These are phyloP conservation scores for Cephus cinctus DNA, from an alignment of 1,140 invertebrate species.

Conservation along the genomic window DNA sequence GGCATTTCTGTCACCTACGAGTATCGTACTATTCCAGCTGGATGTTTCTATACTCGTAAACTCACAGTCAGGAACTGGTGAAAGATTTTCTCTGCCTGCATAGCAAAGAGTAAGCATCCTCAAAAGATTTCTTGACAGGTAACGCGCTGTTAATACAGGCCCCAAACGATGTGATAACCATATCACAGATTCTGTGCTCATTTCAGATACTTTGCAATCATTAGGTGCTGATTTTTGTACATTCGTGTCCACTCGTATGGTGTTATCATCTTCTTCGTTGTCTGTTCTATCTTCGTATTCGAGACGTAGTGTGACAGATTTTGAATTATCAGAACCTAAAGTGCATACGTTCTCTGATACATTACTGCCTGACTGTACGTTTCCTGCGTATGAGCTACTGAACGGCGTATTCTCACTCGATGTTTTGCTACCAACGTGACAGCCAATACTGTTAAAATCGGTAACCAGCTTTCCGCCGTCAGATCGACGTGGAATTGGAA, in stretches of 20 bases:
- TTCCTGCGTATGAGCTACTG: constrained; percentile 19
- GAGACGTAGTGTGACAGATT: constrained; percentile 7
- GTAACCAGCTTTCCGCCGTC: constrained; percentile 49
- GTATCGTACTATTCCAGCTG: constrained; percentile 57
- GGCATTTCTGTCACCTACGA: constrained; percentile 81
- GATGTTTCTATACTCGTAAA: constrained; percentile 31
- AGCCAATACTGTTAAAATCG: constrained; percentile 62
- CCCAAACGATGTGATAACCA: constrained; percentile 94
- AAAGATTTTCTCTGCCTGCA: constrained; percentile 78
- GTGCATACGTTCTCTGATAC: constrained; percentile 10
- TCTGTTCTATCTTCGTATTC: constrained; percentile 17
- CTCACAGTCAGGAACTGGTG: constrained; percentile 30
- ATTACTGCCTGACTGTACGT: constrained; percentile 13
- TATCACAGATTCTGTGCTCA: constrained; percentile 86
- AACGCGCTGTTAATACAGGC: constrained; percentile 87
- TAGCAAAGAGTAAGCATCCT: constrained; percentile 94
- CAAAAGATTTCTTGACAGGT: constrained; percentile 87
- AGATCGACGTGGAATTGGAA: constrained; percentile 58
- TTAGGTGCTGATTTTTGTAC: constrained; percentile 36
- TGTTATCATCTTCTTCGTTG: constrained; percentile 16
- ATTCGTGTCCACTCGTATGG: constrained; percentile 18
- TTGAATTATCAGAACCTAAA: constrained; percentile 8
- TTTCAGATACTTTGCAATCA: constrained; percentile 78
- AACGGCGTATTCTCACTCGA: constrained; percentile 43
- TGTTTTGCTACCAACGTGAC: constrained; percentile 62